Conservation (phyloP, 2,113 vertebrate genomes). For the Macaca mulatta region DNA sequence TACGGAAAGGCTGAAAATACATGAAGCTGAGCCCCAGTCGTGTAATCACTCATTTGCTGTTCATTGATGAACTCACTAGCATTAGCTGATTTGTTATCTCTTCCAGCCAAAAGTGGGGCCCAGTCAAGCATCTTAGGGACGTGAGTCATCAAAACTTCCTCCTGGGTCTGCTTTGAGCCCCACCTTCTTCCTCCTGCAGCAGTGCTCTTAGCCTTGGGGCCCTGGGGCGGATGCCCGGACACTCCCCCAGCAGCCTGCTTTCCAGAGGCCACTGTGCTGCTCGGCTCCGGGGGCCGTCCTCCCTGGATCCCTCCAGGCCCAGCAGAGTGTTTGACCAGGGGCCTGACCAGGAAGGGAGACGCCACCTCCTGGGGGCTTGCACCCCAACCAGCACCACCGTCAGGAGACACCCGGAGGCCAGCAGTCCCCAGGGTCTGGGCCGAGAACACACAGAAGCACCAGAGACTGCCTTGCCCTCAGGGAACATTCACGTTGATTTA, state of each 20-base stretch:
- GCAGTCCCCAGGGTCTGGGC: neutral
- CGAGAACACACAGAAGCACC: neutral
- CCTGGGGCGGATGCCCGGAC: rapidly evolving
- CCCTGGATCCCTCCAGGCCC: neutral
- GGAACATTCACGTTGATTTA: neutral
- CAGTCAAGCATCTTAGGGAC: neutral
- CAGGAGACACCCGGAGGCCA: neutral
- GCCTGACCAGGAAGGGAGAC: neutral
- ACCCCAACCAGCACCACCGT: rapidly evolving
- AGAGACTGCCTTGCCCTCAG: rapidly evolving
- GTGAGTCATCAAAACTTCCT: too few relatives aligned
- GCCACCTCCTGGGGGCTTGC: too few relatives aligned
- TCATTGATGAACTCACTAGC: neutral
- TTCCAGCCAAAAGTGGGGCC: neutral
- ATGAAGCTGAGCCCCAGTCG: rapidly evolving
- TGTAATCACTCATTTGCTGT: too few relatives aligned
- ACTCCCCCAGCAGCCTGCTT: too few relatives aligned
- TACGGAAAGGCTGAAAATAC: rapidly evolving
- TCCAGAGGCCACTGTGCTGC: rapidly evolving
- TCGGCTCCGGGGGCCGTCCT: neutral
- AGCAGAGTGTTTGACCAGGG: neutral
- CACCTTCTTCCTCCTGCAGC: neutral
- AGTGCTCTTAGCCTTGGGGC: neutral
- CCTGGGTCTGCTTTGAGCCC: neutral
- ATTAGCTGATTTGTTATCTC: neutral